Conservation (phyloP, 2,797 vertebrate species). For the Epinephelus malabaricus region DNA sequence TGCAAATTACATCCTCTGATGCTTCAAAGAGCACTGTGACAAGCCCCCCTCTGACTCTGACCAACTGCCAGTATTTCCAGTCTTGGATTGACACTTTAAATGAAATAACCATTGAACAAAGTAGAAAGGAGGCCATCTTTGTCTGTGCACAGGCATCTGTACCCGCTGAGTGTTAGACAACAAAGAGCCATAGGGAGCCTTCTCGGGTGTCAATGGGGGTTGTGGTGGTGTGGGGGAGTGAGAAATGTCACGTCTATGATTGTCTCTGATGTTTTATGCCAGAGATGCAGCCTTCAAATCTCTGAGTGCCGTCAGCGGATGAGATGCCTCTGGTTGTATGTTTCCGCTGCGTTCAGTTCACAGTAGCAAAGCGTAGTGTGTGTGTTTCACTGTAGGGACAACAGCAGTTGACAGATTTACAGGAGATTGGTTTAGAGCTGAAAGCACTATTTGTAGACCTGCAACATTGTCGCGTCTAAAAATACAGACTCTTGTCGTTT, state of each 20-base stretch:
- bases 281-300: constrained; percentile 63
- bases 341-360: constrained; percentile 34
- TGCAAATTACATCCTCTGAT: constrained; percentile 60
- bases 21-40: constrained; percentile 66
- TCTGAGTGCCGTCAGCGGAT: constrained; percentile 62
- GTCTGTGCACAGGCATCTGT: constrained; percentile 70
- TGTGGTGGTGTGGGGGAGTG: constrained; percentile 53
- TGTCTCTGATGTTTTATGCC: constrained; percentile 61
- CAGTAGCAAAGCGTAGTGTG: constrained; percentile 15
- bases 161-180: constrained; percentile 81
- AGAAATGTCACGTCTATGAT: constrained; percentile 77
- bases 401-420: constrained; percentile 51
- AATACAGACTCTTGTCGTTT: constrained; percentile 7
- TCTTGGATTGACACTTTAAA: constrained; percentile 79
- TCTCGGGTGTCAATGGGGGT: constrained; percentile 67
- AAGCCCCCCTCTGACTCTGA: constrained; percentile 62
- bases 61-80: constrained; percentile 60
- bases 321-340: constrained; percentile 53
- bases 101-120: constrained; percentile 79
- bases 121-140: constrained; percentile 63
- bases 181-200: constrained; percentile 75
- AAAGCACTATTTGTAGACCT: constrained; percentile 11
- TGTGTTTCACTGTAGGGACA: constrained; percentile 32
- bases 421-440: constrained; percentile 30
- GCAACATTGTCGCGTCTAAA: constrained; percentile 5